Conservation (phyloP, 2,888 invertebrate species). For the Orthosia gracilis region DNA sequence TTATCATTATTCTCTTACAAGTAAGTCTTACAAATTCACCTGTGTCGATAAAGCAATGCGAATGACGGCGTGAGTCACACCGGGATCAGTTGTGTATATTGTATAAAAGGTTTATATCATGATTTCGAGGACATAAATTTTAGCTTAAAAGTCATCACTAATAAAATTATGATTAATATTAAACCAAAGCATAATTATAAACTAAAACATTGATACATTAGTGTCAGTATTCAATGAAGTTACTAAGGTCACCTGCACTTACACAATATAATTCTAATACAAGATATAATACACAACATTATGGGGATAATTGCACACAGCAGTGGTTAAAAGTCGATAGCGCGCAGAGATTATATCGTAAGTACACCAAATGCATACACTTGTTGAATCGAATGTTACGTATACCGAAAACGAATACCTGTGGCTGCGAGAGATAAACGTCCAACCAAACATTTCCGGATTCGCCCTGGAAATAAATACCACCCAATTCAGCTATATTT, state of each 20-base stretch:
- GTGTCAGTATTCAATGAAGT: conserved; percentile 84
- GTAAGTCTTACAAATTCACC: conserved; percentile 90
- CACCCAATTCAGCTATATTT: conserved; percentile 78
- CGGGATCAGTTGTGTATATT: conserved; percentile 82
- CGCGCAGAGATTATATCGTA: conserved; percentile 78
- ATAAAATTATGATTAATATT: conserved; percentile 89
- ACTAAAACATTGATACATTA: conserved; percentile 89
- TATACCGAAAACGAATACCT: conserved; percentile 64
- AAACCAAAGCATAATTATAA: conserved; percentile 89
- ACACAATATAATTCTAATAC: conserved; percentile 85
- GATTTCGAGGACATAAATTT: conserved; percentile 86
- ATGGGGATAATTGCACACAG: conserved; percentile 86
- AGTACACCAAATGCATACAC: conserved; percentile 80
- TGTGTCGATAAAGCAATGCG: conserved; percentile 88
- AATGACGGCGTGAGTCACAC: conserved; percentile 78
- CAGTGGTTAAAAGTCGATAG: conserved; percentile 83
- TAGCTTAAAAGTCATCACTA: conserved; percentile 86
- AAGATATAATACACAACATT: conserved; percentile 88
- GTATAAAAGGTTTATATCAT: conserved; percentile 86
- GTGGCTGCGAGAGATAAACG: conserved; percentile 40
- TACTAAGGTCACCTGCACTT: conserved; percentile 79
- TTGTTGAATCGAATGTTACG: conserved; percentile 66
- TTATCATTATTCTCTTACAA: conserved; percentile 90
- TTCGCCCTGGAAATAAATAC: conserved; percentile 75
- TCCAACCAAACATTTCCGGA: conserved; percentile 54